phyloP scores from a whole-genome alignment of 1,140 invertebrate genomes.

The Stegodyphus mimosarum region DNA sequence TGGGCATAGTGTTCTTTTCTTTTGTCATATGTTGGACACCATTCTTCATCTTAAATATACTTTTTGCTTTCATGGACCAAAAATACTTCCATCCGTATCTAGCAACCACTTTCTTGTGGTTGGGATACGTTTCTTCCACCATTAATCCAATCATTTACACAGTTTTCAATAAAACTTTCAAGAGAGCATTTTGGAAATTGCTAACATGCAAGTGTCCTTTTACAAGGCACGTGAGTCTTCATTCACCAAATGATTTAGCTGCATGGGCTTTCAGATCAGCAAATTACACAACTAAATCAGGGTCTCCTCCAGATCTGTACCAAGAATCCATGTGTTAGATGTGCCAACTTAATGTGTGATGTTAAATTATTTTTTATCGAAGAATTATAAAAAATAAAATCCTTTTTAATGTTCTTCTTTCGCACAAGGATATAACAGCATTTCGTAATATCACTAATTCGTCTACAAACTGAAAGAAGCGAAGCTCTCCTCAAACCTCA shows the following conservation, averaged over 20 bases:
- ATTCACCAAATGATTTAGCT: conserved; percentile 54
- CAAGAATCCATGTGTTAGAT: conserved; percentile 58
- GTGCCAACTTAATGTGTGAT: neutral
- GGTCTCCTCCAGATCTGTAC: conserved; percentile 43
- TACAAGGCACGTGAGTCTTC: conserved; percentile 61
- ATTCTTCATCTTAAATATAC: conserved; percentile 89
- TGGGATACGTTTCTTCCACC: conserved; percentile 92
- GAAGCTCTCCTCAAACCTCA: too few relatives aligned
- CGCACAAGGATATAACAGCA: too few relatives aligned
- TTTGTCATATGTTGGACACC: conserved; percentile 94
- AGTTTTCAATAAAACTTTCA: conserved; percentile 93
- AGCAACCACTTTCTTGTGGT: conserved; percentile 76
- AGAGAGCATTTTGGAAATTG: conserved; percentile 82
- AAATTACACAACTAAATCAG: conserved; percentile 48
- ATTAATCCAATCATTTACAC: conserved; percentile 83
- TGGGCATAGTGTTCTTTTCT: conserved; percentile 92
- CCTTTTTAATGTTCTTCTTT: too few relatives aligned
- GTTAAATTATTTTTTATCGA: too few relatives aligned
- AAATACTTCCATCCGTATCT: conserved; percentile 82
- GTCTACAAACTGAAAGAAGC: too few relatives aligned
- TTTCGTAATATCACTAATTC: too few relatives aligned
- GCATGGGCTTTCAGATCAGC: conserved; percentile 61
- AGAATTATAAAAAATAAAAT: too few relatives aligned
- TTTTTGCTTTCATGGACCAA: conserved; percentile 74
- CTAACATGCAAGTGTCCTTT: conserved; percentile 71